These are phyloP conservation scores for Proterorhinus semilunaris DNA, from an alignment of 2,113 vertebrate genomes.

Conservation along the genomic window DNA sequence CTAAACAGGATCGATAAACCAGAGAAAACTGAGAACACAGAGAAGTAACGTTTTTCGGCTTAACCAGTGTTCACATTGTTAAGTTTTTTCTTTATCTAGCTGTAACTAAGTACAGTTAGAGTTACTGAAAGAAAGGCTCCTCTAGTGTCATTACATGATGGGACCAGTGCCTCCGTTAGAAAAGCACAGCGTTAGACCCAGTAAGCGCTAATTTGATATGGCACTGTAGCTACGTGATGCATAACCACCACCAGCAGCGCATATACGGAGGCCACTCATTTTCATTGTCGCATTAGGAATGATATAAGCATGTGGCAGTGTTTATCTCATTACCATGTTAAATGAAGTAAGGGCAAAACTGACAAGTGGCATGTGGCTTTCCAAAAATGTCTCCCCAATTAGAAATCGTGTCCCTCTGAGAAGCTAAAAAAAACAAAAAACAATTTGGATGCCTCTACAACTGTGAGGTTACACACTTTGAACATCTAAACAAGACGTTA, in stretches of 20 bases:
- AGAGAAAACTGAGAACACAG: too few species aligned
- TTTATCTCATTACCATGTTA: background rate
- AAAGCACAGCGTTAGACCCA: background rate
- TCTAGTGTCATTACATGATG: background rate
- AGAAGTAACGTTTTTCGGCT: too few species aligned
- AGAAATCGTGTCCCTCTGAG: background rate
- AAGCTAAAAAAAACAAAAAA: background rate
- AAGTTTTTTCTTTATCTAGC: too few species aligned
- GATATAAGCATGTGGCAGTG: background rate
- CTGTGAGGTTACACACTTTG: background rate
- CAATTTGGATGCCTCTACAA: background rate
- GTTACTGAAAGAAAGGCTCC: too few species aligned
- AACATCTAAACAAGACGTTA: background rate
- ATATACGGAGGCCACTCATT: background rate
- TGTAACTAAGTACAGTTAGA: too few species aligned
- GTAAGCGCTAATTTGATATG: background rate
- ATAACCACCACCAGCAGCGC: background rate
- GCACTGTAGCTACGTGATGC: background rate
- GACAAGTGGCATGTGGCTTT: background rate
- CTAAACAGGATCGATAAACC: too few species aligned
- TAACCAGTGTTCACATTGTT: too few species aligned
- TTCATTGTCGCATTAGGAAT: background rate
- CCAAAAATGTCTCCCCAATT: background rate
- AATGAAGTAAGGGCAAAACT: background rate
- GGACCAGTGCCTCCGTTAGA: background rate